Base-by-base conservation (phyloP, 2,113 vertebrate species). In the Ailuropoda melanoleuca region DNA sequence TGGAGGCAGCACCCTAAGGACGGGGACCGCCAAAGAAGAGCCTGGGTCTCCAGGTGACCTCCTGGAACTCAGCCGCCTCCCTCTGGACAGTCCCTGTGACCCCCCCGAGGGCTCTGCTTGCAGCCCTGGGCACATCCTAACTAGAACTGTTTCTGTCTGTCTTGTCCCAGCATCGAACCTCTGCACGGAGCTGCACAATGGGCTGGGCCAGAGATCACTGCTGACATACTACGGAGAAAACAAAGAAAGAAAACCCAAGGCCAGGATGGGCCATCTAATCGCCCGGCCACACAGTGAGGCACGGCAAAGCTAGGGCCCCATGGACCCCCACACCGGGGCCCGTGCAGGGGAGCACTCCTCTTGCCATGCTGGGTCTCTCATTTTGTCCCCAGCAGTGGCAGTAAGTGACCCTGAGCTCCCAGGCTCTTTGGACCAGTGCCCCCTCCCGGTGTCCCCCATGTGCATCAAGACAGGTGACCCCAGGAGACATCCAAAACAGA, bases 91-190 rank as follows among this genome's bases (percentile, higher is more conserved):
- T 56, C n/a, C n/a, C 18, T 74, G 26, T 3, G 9, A 23, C 17
- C 12, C 12, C 11, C 1, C 34, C 9, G 10, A 60, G 58, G 34
- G 18, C 64, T 24, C 23, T 8, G 34, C 39, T 17, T 37, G 13
- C 64, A 46, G 1, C 12, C 39, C 68, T 14, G 0, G 48, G 18
- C 43, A 4, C 4, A 7, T 11, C n/a, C 64, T 68, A 6, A 64
- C 19, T 19, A 24, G 43, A 70, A 26, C 7, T 24, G 2, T 8
- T 64, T 68, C n/a, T 34, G 14, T 68, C n/a, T 34, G 14, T 31
- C 46, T 64, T 3, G 0, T 15, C 6, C 26, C 29, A 29, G 62
- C 9, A 3, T 2, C 1, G 1, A 39, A 15, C 34, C 29, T 34
- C 62, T 18, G 43, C 11, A 8, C 2, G 1, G 46, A n/a, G 21